Evolutionary conservation across 2,797 vertebrate species (phyloP).

Genomic region (Chromis chromis): DNA sequence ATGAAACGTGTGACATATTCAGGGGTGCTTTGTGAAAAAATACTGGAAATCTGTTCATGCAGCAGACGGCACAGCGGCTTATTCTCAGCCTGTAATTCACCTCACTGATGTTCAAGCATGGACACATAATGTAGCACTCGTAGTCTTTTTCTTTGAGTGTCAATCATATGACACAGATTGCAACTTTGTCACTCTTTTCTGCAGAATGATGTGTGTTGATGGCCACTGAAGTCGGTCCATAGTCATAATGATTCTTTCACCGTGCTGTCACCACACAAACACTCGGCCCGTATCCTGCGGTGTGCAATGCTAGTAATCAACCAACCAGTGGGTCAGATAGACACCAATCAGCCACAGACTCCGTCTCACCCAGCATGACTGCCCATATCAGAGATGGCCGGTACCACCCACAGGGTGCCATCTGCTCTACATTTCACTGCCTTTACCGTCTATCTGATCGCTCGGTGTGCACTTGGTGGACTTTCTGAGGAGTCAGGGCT

Average conservation of each 20-base stretch:
- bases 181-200: constrained; percentile 12
- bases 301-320: constrained; percentile 79
- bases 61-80: constrained; percentile 1
- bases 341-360: constrained; percentile 80
- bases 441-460: constrained; percentile 58
- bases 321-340: constrained; percentile 78
- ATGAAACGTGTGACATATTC: constrained; percentile 6
- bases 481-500: constrained; percentile 28
- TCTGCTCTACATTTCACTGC: constrained; percentile 74
- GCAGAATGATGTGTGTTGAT: constrained; percentile 33
- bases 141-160: background rate
- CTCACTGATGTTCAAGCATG: background rate
- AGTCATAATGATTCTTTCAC: constrained; percentile 55
- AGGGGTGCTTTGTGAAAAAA: constrained; percentile 11
- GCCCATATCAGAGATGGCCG: constrained; percentile 69
- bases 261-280: constrained; percentile 67
- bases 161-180: constrained; percentile 27
- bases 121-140: background rate
- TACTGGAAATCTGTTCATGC: constrained; percentile 7
- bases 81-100: background rate
- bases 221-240: constrained; percentile 46
- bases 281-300: constrained; percentile 59
- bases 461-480: constrained; percentile 38
- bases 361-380: constrained; percentile 73
- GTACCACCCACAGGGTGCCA: constrained; percentile 74